phyloP scores from a whole-genome alignment of 2,797 vertebrate species.

The Nyctalus aviator region DNA sequence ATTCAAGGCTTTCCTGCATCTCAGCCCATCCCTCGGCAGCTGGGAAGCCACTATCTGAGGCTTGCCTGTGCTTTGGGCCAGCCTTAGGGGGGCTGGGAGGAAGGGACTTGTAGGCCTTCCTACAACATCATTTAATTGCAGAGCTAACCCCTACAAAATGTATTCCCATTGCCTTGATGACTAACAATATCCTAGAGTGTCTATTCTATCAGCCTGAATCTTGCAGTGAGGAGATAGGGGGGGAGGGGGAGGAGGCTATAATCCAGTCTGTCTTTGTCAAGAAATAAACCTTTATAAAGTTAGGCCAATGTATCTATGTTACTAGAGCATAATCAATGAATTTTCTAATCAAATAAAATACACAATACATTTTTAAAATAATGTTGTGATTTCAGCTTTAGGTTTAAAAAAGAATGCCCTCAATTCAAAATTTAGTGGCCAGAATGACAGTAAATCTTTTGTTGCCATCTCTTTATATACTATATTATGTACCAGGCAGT shows the following conservation, averaged over 20 bases:
- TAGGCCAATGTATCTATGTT: not conserved
- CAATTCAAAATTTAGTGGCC: not conserved
- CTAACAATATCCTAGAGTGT: not conserved
- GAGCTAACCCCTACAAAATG: not conserved
- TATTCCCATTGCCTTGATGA: not conserved
- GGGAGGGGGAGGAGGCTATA: not conserved
- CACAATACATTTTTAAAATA: not conserved
- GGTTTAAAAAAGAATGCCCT: not conserved
- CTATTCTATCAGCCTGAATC: not conserved
- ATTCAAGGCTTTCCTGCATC: too few species aligned
- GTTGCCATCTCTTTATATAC: not conserved
- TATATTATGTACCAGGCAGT: not conserved
- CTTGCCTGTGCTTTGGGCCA: too few species aligned
- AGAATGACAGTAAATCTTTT: constrained; percentile 9
- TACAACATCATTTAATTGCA: not conserved
- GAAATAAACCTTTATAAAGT: not conserved
- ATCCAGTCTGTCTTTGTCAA: not conserved
- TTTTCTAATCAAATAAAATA: not conserved
- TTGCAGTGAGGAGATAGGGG: not conserved
- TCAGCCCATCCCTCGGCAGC: too few species aligned
- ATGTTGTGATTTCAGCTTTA: not conserved
- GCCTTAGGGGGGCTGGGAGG: too few species aligned
- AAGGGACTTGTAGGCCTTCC: not conserved
- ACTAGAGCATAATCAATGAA: not conserved
- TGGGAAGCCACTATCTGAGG: too few species aligned